These are phyloP conservation scores for Doryteuthis pealeii DNA, from an alignment of 1,140 invertebrate species.

Conservation along the genomic window DNA sequence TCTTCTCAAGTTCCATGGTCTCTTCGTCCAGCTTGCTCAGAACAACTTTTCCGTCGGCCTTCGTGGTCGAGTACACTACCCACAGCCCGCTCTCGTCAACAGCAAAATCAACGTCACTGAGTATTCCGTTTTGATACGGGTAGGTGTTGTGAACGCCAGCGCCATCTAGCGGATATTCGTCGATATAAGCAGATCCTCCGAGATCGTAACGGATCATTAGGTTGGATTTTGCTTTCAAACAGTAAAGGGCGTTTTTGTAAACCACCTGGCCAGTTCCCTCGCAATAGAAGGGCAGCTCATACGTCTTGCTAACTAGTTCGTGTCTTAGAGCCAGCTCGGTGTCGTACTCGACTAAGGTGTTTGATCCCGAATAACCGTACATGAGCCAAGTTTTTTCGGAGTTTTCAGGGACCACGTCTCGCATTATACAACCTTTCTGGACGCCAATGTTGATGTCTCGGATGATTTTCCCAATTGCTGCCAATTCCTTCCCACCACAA, in stretches of 20 bases:
- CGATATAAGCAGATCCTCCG: conserved; percentile 28
- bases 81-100: conserved; percentile 51
- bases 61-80: conserved; percentile 45
- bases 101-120: conserved; percentile 51
- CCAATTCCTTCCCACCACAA: neutral
- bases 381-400: conserved; percentile 25
- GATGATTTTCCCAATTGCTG: conserved; percentile 19
- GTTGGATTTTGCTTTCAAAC: conserved; percentile 43
- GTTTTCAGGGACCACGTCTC: conserved; percentile 11
- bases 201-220: conserved; percentile 47
- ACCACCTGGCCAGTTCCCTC: conserved; percentile 51
- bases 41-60: conserved; percentile 44
- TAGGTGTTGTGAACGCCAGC: conserved; percentile 41
- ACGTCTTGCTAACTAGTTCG: conserved; percentile 25
- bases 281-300: conserved; percentile 43
- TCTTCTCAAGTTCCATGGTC: conserved; percentile 36
- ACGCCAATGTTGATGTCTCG: conserved; percentile 10
- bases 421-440: conserved; percentile 24
- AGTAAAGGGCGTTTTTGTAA: conserved; percentile 41
- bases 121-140: conserved; percentile 42
- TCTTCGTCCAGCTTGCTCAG: conserved; percentile 44
- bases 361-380: neutral
- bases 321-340: conserved; percentile 25
- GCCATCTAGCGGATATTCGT: conserved; percentile 32
- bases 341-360: conserved; percentile 28